Percentiles rank a stretch among this genome's conserved stretches.
phyloP scores from a whole-genome alignment of 2,113 vertebrate genomes.

The Pseudonaja textilis region DNA sequence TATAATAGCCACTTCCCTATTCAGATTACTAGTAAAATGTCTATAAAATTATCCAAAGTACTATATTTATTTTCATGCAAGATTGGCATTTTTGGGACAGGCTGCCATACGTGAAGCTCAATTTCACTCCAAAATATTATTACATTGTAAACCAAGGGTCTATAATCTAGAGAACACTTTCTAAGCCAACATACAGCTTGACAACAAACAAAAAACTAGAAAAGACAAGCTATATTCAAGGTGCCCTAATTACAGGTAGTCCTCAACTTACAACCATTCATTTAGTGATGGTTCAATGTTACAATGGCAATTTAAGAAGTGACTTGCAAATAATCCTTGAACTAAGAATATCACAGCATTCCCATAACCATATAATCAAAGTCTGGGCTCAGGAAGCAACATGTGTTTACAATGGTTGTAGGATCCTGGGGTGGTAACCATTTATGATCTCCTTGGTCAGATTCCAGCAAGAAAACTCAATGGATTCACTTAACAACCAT shows the following conservation, averaged over 20 bases:
- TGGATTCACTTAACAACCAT: not conserved
- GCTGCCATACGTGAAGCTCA: not conserved
- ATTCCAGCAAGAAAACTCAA: not conserved
- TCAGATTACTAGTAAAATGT: not conserved
- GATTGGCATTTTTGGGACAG: not conserved
- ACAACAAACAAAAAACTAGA: not conserved
- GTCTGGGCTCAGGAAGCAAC: no score
- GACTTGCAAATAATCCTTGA: not conserved
- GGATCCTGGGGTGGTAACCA: not conserved
- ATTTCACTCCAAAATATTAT: not conserved
- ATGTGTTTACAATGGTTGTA: not conserved
- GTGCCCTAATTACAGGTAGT: not conserved
- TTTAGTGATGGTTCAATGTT: not conserved
- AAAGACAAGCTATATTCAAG: not conserved
- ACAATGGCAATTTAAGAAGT: not conserved
- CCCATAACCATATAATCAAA: not conserved
- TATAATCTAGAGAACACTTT: not conserved
- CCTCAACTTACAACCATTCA: not conserved
- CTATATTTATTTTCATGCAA: not conserved
- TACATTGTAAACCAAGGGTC: not conserved
- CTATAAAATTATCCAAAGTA: not conserved
- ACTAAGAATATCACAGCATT: not conserved
- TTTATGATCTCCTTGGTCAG: not conserved
- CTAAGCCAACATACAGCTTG: not conserved
- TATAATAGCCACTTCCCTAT: not conserved